Conservation (phyloP, 2,888 invertebrate species). For the Neoascia interrupta region DNA sequence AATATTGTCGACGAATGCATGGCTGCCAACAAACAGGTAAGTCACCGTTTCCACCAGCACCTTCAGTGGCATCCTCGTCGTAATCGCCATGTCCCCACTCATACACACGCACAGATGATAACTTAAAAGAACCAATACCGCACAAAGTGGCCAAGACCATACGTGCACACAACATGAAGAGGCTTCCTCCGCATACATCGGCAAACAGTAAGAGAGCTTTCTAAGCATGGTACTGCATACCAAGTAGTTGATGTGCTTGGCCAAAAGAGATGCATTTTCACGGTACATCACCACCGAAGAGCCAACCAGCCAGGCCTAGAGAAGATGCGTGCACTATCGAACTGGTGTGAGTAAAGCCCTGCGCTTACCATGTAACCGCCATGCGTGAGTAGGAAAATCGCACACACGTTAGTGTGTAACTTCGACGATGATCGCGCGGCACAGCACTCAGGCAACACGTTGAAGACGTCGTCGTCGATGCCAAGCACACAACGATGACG, state of each 20-base stretch:
- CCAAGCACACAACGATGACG: constrained; percentile 27
- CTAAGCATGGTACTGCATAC: constrained; percentile 57
- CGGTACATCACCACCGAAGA: constrained; percentile 1
- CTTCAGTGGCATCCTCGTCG: constrained; percentile 18
- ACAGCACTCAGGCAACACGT: too few species aligned
- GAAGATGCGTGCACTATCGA: constrained; percentile 21
- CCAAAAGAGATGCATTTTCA: constrained; percentile 22
- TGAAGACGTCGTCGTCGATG: constrained; percentile 8
- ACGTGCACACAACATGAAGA: background rate
- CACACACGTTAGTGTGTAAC: constrained; percentile 40
- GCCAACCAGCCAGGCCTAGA: constrained; percentile 8
- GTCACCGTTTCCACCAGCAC: constrained; percentile 3
- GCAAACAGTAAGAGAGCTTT: constrained; percentile 52
- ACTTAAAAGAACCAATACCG: constrained; percentile 1
- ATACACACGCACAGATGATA: constrained; percentile 10
- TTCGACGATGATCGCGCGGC: constrained; percentile 1
- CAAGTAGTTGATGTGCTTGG: constrained; percentile 40
- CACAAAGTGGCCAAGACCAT: constrained; percentile 11
- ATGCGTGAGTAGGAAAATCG: constrained; percentile 44
- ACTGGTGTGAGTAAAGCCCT: too few species aligned
- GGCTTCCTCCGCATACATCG: constrained; percentile 5
- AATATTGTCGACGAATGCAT: constrained; percentile 30
- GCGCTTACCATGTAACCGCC: background rate
- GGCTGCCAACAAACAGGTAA: background rate
- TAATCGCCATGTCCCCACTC: constrained; percentile 3